Base-by-base conservation (phyloP, 2,888 invertebrate species). In the Drosophila robusta region DNA sequence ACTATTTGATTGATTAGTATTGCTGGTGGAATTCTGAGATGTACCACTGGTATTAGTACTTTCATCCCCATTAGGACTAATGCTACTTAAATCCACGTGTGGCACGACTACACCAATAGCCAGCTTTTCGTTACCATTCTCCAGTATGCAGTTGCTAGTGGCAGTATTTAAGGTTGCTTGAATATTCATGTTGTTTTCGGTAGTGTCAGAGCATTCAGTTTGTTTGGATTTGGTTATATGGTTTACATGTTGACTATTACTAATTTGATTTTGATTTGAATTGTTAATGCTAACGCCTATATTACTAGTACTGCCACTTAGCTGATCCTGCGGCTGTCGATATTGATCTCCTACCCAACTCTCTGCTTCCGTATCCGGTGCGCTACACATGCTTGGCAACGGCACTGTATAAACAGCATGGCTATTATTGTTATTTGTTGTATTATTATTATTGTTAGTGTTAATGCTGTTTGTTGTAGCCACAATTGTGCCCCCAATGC, bases 291-390 rank as follows among this genome's bases (percentile, higher is more conserved):
- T 64, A 36, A 47, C 65, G 45, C 8, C 70, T 51, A 41, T 76
- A 72, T 26, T 86, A 26, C 39, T 60, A 16, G 62, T 49, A 45
- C 63, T 63, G 24, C 70, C 51, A 24, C 67, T 61, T 34, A 70
- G 26, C 41, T 75, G 46, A 45, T 76, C 47, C 39, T 74, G 58
- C 62, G 81, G 65, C 51, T 77, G 69, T 51, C 70, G 67, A 76
- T 87, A 90, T 66, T 78, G 78, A 39, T 83, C 65, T 64, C 74
- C 77, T 54, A 75, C 34, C 75, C 73, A 58, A 60, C 42, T 6
- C 39, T 84, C 80, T 6, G 57, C 9, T 61, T 78, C 75, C 5
- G 72, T 34, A 22, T 86, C 86, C 16, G 71, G 32, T 18, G 56
- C 71, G 42, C 46, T 41, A 41, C 78, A 63, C 9, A 73, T 67